Evolutionary conservation across 2,888 invertebrate genomes (phyloP).

Genomic region (Synanthedon myopaeformis): DNA sequence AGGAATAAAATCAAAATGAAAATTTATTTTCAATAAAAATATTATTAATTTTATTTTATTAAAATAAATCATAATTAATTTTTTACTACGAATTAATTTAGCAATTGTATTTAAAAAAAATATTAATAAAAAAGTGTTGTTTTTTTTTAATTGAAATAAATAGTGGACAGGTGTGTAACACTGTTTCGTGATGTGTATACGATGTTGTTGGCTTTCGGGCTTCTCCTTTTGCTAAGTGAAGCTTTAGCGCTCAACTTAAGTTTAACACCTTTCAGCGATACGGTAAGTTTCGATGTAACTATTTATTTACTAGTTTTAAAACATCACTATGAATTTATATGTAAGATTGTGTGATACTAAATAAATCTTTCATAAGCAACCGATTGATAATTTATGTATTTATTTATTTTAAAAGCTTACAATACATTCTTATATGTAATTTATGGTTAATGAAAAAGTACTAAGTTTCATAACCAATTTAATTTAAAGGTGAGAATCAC

Average conservation of each 20-base stretch:
- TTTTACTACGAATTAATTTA: background rate
- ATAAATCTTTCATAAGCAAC: too few species aligned
- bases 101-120: too few species aligned
- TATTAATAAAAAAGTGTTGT: constrained; percentile 1
- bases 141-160: constrained; percentile 2
- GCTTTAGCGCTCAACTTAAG: constrained; percentile 39
- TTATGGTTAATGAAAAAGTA: too few species aligned
- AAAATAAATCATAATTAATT: background rate
- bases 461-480: too few species aligned
- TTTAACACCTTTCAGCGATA: constrained; percentile 24
- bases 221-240: constrained; percentile 43
- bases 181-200: constrained; percentile 40
- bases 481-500: too few species aligned
- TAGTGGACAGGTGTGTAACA: too few species aligned
- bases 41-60: background rate
- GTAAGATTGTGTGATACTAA: too few species aligned
- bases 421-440: too few species aligned
- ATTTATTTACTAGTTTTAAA: too few species aligned
- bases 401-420: too few species aligned
- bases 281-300: constrained; percentile 13
- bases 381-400: too few species aligned
- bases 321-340: too few species aligned
- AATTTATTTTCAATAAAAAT: constrained; percentile 1
- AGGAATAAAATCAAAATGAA: constrained; percentile 6
- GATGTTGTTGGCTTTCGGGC: constrained; percentile 49